Conservation (phyloP, 2,113 vertebrate species). For the Grantiella picta region DNA sequence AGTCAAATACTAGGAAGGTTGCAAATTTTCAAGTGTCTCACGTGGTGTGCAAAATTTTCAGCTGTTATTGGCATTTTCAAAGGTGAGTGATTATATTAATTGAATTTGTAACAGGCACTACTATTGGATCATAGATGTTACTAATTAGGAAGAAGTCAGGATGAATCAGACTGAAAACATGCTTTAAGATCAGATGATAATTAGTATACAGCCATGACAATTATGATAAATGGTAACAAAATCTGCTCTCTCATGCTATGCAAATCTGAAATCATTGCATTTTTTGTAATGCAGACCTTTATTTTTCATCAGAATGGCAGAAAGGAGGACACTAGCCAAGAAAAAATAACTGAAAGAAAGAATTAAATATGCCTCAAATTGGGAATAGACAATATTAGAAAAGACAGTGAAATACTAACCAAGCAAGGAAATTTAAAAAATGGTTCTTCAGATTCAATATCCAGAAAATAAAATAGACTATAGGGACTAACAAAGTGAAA, state of each 20-base stretch:
- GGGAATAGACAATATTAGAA: neutral
- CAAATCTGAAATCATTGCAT: neutral
- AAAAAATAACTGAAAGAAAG: neutral
- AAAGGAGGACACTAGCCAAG: neutral
- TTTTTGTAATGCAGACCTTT: neutral
- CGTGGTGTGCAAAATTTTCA: neutral
- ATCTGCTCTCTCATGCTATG: neutral
- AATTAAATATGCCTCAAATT: neutral
- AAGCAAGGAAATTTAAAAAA: neutral
- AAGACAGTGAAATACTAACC: neutral
- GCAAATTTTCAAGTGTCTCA: neutral
- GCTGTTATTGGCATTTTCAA: neutral
- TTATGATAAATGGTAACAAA: neutral
- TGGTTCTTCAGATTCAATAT: neutral
- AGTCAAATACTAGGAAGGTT: neutral
- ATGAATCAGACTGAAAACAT: neutral
- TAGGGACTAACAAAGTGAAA: neutral
- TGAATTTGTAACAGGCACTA: neutral
- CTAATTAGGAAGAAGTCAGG: neutral
- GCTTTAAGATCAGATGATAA: neutral
- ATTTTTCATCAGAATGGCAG: neutral
- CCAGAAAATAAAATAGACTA: neutral
- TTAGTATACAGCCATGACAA: neutral
- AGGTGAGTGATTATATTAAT: neutral
- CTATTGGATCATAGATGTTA: neutral